phyloP scores from a whole-genome alignment of 2,113 vertebrate species.

The Cavia aperea region DNA sequence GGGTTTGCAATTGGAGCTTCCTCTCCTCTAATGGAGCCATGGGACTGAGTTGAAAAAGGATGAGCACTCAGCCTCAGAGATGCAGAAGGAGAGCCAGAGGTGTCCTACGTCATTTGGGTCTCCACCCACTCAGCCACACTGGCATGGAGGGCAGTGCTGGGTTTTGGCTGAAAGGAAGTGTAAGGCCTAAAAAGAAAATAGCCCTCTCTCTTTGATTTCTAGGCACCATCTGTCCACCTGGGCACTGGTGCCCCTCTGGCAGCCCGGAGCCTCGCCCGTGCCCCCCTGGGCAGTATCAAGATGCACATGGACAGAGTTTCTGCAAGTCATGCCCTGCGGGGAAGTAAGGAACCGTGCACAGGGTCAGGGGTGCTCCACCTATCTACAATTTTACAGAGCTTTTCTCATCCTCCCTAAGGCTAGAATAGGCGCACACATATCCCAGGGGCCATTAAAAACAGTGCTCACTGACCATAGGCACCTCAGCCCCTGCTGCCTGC shows the following conservation, averaged over 20 bases:
- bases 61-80: not conserved
- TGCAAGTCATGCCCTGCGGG: constrained; percentile 76
- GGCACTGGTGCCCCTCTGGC: constrained; percentile 85
- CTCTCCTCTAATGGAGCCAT: accelerated
- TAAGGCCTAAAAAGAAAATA: accelerated
- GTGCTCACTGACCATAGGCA: not conserved
- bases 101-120: too few species aligned
- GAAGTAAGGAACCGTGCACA: constrained; percentile 61
- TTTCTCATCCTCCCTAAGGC: not conserved
- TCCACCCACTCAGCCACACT: not conserved
- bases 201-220: not conserved
- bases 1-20: not conserved
- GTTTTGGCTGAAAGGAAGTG: not conserved
- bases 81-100: accelerated
- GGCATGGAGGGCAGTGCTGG: accelerated
- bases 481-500: too few species aligned
- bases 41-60: not conserved
- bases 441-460: not conserved
- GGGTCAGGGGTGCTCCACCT: not conserved
- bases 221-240: constrained; percentile 80
- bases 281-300: constrained; percentile 83
- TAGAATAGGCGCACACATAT: not conserved
- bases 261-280: constrained; percentile 79
- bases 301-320: constrained; percentile 76
- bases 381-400: too few species aligned